Evolutionary conservation across 1,140 invertebrate species (phyloP), one percentile per base, ranked within the genome.

Genomic region (Drosophila grimshawi): DNA sequence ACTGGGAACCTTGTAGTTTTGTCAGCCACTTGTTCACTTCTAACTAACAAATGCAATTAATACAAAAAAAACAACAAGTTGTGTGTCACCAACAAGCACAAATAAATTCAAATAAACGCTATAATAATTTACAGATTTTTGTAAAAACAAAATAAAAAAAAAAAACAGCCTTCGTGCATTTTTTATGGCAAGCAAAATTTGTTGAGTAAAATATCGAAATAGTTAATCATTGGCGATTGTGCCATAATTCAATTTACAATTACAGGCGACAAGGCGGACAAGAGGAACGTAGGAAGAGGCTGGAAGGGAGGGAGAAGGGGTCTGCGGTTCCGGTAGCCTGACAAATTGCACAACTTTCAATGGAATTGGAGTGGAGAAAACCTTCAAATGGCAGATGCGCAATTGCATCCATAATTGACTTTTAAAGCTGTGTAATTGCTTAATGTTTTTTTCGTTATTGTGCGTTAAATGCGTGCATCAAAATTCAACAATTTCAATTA

Each of bases 331-430:
- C 67, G 67, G 59, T 55, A 45, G 33, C 51, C 62, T 62, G 67
- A 69, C 39, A 62, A 62, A 69, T 69, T 48, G 32, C 51, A 53
- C 67, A 62, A 46, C 39, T 37, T 46, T 69, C 49, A 62, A 69
- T 69, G 59, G 41, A 49, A 53, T 39, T 39, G 32, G 39, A 61
- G 48, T 60, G 59, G 33, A 57, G 37, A 52, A 48, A 65, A 77
- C 81, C 77, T 83, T 83, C 57, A 69, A 66, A 77, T 73, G 74
- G 81, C 80, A 86, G 81, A 86, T 86, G 81, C 63, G 78, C 65
- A 59, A 66, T 76, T 76, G 67, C 53, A 63, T 51, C 76, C 81
- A 85, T 85, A 83, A 85, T 83, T 85, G 68, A 85, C 68, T 74
- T 83, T 80, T 68, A 80, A 80, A 65, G 68, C 64, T 65, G 65